phyloP scores from a whole-genome alignment of 2,888 invertebrate genomes.

The Drosophila trichaetosa region DNA sequence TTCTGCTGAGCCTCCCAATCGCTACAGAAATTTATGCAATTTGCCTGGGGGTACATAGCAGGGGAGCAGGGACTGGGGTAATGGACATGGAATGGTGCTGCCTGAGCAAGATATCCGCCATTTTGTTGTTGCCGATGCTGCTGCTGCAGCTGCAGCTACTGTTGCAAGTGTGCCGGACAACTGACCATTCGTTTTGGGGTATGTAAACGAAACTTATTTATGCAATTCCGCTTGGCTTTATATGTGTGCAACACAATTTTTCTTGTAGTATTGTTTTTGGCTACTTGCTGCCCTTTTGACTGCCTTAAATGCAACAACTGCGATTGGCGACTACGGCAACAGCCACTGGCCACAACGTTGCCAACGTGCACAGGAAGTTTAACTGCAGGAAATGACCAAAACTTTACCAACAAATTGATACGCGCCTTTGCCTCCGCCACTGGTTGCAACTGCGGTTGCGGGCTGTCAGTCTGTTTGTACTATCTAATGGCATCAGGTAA shows the following conservation, averaged over 20 bases:
- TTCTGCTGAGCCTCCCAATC: background rate
- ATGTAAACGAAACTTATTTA: constrained; percentile 70
- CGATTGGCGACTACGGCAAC: constrained; percentile 15
- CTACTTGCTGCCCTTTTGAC: constrained; percentile 31
- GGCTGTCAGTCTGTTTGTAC: constrained; percentile 66
- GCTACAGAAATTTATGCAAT: constrained; percentile 61
- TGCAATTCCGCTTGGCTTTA: constrained; percentile 59
- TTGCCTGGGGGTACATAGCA: constrained; percentile 10
- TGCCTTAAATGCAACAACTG: constrained; percentile 45
- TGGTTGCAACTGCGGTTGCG: constrained; percentile 2
- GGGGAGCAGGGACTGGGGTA: background rate
- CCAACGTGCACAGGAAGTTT: constrained; percentile 59
- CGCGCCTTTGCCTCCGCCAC: constrained; percentile 25
- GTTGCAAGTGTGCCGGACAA: constrained; percentile 25
- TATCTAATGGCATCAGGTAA: constrained; percentile 73
- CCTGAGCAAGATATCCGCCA: constrained; percentile 59
- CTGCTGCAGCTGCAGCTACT: background rate
- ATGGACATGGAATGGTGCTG: constrained; percentile 35
- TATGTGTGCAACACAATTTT: constrained; percentile 39
- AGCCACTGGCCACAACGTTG: constrained; percentile 17
- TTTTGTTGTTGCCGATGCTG: constrained; percentile 48
- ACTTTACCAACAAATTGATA: constrained; percentile 70
- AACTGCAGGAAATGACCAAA: constrained; percentile 46
- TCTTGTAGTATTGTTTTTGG: constrained; percentile 31
- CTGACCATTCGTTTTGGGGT: constrained; percentile 38